phyloP scores from a whole-genome alignment of 2,888 invertebrate genomes.

The Protodeltote pygarga region DNA sequence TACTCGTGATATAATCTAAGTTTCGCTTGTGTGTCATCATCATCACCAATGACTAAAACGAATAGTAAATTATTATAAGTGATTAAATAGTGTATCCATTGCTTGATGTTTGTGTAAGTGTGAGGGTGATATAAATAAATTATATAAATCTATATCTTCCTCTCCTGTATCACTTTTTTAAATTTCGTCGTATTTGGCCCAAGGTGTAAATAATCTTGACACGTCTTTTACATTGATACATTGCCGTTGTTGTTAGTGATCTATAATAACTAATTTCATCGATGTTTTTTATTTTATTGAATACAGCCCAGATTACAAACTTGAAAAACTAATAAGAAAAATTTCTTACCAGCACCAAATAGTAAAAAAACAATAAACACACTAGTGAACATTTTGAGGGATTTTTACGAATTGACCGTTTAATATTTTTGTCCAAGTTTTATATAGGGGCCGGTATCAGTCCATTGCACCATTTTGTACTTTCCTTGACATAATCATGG shows the following conservation, averaged over 20 bases:
- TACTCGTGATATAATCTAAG: slow-evolving; percentile 57
- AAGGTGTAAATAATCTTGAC: no score
- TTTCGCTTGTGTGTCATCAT: slow-evolving; percentile 59
- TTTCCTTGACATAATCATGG: slow-evolving; percentile 68
- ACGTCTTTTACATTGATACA: no score
- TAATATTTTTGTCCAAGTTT: slow-evolving; percentile 55
- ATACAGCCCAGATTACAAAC: background rate
- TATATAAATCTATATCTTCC: no score
- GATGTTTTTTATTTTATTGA: no score
- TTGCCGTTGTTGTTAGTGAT: no score
- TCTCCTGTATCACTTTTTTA: no score
- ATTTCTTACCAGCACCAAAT: slow-evolving; percentile 47
- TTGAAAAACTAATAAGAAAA: background rate
- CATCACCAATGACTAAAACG: slow-evolving; percentile 58
- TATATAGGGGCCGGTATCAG: slow-evolving; percentile 78
- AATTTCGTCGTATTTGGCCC: no score
- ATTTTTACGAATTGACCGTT: slow-evolving; percentile 63
- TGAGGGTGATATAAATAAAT: no score
- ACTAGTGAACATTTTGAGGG: slow-evolving; percentile 69
- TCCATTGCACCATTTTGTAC: slow-evolving; percentile 48
- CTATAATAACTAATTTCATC: no score
- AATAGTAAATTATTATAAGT: background rate
- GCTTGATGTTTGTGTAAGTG: no score
- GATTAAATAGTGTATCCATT: no score
- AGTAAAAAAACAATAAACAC: slow-evolving; percentile 45